These are phyloP conservation scores for Phrynocephalus guinanensis DNA, from an alignment of 2,797 vertebrate species.

Conservation along the genomic window DNA sequence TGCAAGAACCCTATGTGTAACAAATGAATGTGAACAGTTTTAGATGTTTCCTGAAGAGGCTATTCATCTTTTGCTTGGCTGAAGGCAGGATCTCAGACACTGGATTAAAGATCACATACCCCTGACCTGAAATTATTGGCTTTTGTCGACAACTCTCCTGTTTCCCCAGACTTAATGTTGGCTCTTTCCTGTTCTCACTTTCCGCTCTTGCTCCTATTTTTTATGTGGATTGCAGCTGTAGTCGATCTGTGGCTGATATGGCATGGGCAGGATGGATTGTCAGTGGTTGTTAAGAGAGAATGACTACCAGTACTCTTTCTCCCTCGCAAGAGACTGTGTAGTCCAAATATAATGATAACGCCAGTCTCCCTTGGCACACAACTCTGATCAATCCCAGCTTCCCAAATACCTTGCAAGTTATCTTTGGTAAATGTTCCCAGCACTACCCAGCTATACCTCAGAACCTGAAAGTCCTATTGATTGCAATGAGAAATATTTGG, in stretches of 20 bases:
- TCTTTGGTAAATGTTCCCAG: not conserved
- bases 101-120: constrained; percentile 63
- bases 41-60: constrained; percentile 59
- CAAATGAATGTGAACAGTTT: constrained; percentile 68
- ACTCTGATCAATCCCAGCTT: constrained; percentile 22
- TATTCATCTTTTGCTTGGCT: constrained; percentile 63
- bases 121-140: constrained; percentile 61
- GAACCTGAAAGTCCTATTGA: not conserved
- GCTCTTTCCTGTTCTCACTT: constrained; percentile 47
- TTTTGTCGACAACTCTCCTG: constrained; percentile 48
- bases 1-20: constrained; percentile 61
- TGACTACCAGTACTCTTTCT: constrained; percentile 5
- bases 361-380: constrained; percentile 32
- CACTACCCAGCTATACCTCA: not conserved
- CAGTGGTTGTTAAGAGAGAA: constrained; percentile 50
- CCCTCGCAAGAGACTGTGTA: constrained; percentile 38
- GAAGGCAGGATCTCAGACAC: constrained; percentile 52
- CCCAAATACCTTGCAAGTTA: constrained; percentile 35
- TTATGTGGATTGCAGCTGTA: constrained; percentile 33
- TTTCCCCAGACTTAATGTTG: constrained; percentile 45
- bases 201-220: constrained; percentile 37
- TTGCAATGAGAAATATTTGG: not conserved
- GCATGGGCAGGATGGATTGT: constrained; percentile 46
- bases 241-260: constrained; percentile 42
- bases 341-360: constrained; percentile 49